These are phyloP conservation scores for Trididemnum nubilum DNA, from an alignment of 23 tunicate species.

Conservation along the genomic window DNA sequence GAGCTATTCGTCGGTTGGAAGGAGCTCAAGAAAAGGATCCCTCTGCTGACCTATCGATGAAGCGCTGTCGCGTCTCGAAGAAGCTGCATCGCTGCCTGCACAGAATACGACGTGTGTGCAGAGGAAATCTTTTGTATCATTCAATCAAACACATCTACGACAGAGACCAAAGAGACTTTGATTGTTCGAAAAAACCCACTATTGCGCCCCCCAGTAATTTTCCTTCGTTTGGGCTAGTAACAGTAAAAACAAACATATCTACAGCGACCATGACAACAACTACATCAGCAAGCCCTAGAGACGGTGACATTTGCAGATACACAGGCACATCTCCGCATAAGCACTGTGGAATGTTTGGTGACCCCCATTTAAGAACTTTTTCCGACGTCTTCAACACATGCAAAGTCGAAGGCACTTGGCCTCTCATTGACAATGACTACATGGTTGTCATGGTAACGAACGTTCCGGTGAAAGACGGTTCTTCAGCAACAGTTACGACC, in stretches of 20 bases:
- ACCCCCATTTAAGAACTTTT: constrained; percentile 89
- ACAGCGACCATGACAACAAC: background rate
- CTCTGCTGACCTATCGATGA: background rate
- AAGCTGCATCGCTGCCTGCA: constrained; percentile 41
- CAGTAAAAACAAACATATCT: background rate
- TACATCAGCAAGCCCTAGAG: background rate
- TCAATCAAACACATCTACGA: constrained; percentile 48
- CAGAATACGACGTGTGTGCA: constrained; percentile 14
- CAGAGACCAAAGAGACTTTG: constrained; percentile 2
- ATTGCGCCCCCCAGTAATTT: background rate
- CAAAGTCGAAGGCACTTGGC: constrained; percentile 76
- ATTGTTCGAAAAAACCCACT: constrained; percentile 9
- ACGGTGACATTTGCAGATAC: constrained; percentile 45
- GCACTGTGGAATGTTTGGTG: constrained; percentile 85
- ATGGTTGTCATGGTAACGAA: constrained; percentile 81
- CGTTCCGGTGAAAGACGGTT: constrained; percentile 51
- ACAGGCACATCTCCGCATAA: constrained; percentile 54
- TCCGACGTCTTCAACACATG: constrained; percentile 72
- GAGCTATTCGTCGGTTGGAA: constrained; percentile 6
- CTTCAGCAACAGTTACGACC: constrained; percentile 62
- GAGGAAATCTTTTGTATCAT: constrained; percentile 61
- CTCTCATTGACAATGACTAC: constrained; percentile 73
- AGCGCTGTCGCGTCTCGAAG: constrained; percentile 24
- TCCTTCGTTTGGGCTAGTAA: background rate
- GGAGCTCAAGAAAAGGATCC: background rate